Evolutionary conservation across 92 coral and sea anemone genomes (phyloP).

Genomic region (Parazoanthus atlanticus): DNA sequence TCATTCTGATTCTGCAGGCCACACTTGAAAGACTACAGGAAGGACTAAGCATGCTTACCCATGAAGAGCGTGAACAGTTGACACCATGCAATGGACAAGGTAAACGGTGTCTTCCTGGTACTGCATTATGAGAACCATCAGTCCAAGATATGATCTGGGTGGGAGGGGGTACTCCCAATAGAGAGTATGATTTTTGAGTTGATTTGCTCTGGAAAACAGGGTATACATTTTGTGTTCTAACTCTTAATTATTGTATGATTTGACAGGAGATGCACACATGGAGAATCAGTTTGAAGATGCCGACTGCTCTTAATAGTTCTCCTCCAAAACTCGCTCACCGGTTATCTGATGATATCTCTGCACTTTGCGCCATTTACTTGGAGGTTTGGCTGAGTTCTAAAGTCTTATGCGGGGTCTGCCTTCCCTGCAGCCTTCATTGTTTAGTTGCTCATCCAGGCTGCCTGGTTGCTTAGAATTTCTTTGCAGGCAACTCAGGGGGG

Average conservation of each 20-base stretch:
- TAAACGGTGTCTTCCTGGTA: neutral
- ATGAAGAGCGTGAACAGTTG: constrained; percentile 74
- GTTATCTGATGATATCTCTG: neutral
- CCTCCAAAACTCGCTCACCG: neutral
- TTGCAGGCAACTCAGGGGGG: too few relatives aligned
- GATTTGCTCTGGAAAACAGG: neutral
- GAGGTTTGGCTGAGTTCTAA: too few relatives aligned
- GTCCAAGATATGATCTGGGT: neutral
- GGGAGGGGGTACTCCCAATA: neutral
- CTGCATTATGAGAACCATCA: neutral
- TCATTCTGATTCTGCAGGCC: constrained; percentile 55
- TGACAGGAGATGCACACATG: constrained; percentile 62
- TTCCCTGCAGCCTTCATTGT: too few relatives aligned
- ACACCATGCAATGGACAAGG: constrained; percentile 60
- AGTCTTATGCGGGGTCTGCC: too few relatives aligned
- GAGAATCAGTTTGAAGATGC: constrained; percentile 92
- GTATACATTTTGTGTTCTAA: neutral
- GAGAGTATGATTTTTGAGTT: too few relatives aligned
- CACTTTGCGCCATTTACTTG: neutral
- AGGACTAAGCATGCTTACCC: constrained; percentile 72
- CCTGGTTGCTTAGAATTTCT: too few relatives aligned
- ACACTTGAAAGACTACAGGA: constrained; percentile 87
- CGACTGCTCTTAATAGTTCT: neutral
- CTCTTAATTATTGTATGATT: neutral
- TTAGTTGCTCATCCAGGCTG: too few relatives aligned